These are phyloP conservation scores for Pterobdella sp. DNA, from an alignment of 2,888 invertebrate genomes.

Conservation along the genomic window DNA sequence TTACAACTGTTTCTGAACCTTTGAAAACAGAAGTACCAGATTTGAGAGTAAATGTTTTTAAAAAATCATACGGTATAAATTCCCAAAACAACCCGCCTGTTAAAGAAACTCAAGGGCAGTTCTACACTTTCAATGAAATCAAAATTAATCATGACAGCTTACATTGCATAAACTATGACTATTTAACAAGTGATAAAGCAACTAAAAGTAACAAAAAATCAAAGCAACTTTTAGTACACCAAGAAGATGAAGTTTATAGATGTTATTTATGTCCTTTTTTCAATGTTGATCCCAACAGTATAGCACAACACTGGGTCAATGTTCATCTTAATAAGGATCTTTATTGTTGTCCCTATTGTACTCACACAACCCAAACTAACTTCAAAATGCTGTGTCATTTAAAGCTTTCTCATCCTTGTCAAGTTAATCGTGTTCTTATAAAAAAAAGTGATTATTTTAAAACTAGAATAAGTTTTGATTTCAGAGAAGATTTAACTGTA, in stretches of 20 bases:
- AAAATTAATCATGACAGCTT: background rate
- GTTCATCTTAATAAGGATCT: constrained; percentile 30
- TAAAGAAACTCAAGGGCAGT: background rate
- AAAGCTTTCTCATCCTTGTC: constrained; percentile 16
- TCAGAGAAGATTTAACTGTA: background rate
- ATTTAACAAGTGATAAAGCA: background rate
- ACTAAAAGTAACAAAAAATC: background rate
- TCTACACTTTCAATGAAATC: constrained; percentile 4
- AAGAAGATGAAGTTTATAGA: constrained; percentile 12
- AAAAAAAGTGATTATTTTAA: constrained; percentile 29
- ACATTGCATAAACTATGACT: background rate
- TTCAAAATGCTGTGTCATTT: constrained; percentile 28
- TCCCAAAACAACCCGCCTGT: background rate
- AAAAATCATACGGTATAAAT: background rate
- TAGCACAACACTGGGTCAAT: constrained; percentile 32
- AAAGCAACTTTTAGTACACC: constrained; percentile 13
- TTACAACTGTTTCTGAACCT: background rate
- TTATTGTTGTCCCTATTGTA: constrained; percentile 33
- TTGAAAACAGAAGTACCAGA: background rate
- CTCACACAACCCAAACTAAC: constrained; percentile 27
- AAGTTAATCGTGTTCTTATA: constrained; percentile 24
- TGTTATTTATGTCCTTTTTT: constrained; percentile 33
- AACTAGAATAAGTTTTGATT: constrained; percentile 18
- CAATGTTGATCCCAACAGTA: constrained; percentile 28
- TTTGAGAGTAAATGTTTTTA: background rate